Conservation (phyloP, 2,888 invertebrate genomes). For the Scaptomyza reducta region DNA sequence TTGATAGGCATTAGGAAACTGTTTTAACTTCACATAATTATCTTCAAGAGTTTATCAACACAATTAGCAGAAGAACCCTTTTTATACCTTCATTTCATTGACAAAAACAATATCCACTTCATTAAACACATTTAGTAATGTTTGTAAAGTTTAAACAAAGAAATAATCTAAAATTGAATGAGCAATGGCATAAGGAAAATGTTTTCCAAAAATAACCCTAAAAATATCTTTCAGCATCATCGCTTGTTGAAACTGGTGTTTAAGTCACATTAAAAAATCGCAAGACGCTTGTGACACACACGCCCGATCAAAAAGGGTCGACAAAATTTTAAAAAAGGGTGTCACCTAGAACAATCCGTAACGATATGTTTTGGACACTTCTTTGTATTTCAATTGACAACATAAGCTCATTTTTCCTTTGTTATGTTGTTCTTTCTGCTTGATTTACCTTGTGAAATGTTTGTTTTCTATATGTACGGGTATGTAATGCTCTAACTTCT, state of each 20-base stretch:
- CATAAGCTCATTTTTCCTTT: constrained; percentile 38
- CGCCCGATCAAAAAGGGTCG: neutral
- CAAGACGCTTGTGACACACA: neutral
- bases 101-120: neutral
- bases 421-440: constrained; percentile 47
- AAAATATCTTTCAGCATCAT: neutral
- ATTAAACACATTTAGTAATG: neutral
- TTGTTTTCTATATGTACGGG: constrained; percentile 17
- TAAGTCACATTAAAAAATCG: constrained; percentile 2
- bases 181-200: neutral
- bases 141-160: neutral
- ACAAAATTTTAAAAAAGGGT: neutral
- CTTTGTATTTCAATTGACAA: constrained; percentile 42
- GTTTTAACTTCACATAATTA: no score
- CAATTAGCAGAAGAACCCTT: neutral
- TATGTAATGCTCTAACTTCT: constrained; percentile 21
- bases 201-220: neutral
- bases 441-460: constrained; percentile 62
- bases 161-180: neutral
- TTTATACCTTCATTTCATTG: no score
- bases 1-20: no score
- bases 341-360: neutral
- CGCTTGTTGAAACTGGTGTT: neutral
- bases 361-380: constrained; percentile 26
- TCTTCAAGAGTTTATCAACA: neutral